Conservation (phyloP, 2,113 vertebrate species). For the Seriola aureovittata region DNA sequence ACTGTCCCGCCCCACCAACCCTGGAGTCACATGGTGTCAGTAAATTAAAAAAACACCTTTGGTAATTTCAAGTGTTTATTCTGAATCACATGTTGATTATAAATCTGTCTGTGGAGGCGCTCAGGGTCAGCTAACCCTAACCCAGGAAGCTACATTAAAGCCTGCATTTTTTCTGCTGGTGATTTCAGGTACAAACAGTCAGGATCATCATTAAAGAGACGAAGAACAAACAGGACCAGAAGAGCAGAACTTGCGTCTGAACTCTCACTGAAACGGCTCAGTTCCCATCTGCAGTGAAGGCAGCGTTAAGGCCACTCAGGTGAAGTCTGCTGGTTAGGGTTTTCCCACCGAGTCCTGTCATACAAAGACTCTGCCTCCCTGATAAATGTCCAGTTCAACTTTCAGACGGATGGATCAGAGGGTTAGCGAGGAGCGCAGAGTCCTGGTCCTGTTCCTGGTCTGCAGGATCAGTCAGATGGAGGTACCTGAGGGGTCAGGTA, state of each 20-base stretch:
- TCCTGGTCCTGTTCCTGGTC: not conserved
- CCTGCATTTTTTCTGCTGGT: constrained; percentile 5
- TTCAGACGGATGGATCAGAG: not conserved
- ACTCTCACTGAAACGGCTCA: not conserved
- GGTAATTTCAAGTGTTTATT: constrained; percentile 32
- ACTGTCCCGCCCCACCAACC: too few relatives aligned
- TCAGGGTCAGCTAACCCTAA: constrained; percentile 23
- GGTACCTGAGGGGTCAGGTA: not conserved
- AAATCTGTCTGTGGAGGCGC: constrained; percentile 24
- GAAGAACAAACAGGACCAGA: not conserved
- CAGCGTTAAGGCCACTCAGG: constrained; percentile 55
- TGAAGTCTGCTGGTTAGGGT: constrained; percentile 39
- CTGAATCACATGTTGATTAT: constrained; percentile 20
- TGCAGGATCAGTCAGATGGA: not conserved
- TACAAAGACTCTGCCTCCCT: not conserved
- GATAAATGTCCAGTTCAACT: not conserved
- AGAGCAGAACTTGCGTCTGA: not conserved
- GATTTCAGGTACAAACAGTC: not conserved
- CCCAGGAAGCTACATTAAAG: not conserved
- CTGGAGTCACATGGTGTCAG: too few relatives aligned
- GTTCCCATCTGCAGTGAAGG: constrained; percentile 37
- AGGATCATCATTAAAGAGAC: not conserved
- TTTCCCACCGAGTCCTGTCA: not conserved
- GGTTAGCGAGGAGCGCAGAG: not conserved
- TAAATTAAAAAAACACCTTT: too few relatives aligned